Evolutionary conservation across 2,888 invertebrate species (phyloP).

Genomic region (Griposia aprilina): DNA sequence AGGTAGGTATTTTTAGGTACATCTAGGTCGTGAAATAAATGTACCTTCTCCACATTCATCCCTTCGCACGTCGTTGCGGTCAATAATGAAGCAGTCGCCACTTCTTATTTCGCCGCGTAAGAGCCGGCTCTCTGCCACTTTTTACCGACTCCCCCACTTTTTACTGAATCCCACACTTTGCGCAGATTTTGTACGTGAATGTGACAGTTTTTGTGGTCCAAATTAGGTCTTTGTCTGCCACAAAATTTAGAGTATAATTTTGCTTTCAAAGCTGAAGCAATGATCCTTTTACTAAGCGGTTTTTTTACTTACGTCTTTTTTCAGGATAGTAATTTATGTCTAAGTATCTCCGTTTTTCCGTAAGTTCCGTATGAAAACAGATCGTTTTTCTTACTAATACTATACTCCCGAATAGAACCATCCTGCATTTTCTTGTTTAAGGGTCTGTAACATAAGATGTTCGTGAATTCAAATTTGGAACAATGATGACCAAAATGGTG

Average conservation of each 20-base stretch:
- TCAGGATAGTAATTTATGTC: background rate
- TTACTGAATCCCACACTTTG: slow-evolving; percentile 46
- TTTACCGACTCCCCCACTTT: slow-evolving; percentile 48
- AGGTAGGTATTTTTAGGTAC: background rate
- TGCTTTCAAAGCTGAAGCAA: background rate
- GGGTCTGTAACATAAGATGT: too few relatives aligned
- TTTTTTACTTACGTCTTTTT: background rate
- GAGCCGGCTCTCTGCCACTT: slow-evolving; percentile 50
- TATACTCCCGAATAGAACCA: too few relatives aligned
- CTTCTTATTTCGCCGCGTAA: slow-evolving; percentile 63
- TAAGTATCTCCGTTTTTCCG: background rate
- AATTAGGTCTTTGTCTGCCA: slow-evolving; percentile 56
- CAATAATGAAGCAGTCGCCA: slow-evolving; percentile 69
- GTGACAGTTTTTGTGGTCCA: slow-evolving; percentile 43
- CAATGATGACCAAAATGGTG: too few relatives aligned
- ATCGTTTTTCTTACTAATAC: too few relatives aligned
- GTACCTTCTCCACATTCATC: slow-evolving; percentile 38
- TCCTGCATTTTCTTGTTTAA: too few relatives aligned
- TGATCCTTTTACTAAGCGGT: background rate
- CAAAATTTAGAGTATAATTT: slow-evolving; percentile 4
- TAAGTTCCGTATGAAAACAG: too few relatives aligned
- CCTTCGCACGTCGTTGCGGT: slow-evolving; percentile 40
- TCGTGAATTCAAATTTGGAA: too few relatives aligned
- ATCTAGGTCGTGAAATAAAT: background rate
- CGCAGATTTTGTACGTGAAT: slow-evolving; percentile 35